Base-by-base conservation (phyloP, 1,140 invertebrate genomes). In the Drosophila punjabiensis region DNA sequence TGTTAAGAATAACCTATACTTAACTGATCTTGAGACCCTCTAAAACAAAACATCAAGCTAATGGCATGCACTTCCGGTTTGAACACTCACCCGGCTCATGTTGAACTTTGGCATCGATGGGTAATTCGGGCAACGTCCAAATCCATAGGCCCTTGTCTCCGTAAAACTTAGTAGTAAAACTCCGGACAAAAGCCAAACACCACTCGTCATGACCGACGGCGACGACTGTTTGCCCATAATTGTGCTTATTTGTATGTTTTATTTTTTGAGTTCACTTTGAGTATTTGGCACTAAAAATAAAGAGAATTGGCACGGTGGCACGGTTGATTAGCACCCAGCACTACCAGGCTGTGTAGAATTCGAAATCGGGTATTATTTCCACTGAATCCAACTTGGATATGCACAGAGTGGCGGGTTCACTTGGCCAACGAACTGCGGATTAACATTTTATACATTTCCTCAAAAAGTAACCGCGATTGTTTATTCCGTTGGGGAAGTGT, bases 71-170 rank as follows among this genome's bases (percentile, higher is more conserved):
- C 50, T 64, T 65, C 62, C 50, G 62, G 33, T 11, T 65, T 6
- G 4, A 41, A 47, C 16, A 94, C 94, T 95, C 90, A 96, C 95
- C 90, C 91, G 93, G 61, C 92, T 94, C 70, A 95, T 94, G 80
- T 95, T 94, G 78, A 95, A 95, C 92, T 95, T 93, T 32, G 94
- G 94, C 84, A 95, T 94, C 75, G 94, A 94, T 69, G 94, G 94
- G 82, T 95, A 94, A 61, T 94, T 93, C 11, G 95, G 95, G 92
- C 95, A 96, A 84, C 93, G 94, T 66, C 95, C 95, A 41, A 95
- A 93, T 39, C 95, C 95, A 68, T 92, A 90, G 37, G 79, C 92
- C 58, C 62, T 45, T 3, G 79, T 62, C 69, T 79, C 55, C 5
- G 77, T 73, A 14, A 89, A 66, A 35, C 73, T 62, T 11, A 90